Conservation (phyloP, 1,140 invertebrate genomes). For the Archivesica marissinica region DNA sequence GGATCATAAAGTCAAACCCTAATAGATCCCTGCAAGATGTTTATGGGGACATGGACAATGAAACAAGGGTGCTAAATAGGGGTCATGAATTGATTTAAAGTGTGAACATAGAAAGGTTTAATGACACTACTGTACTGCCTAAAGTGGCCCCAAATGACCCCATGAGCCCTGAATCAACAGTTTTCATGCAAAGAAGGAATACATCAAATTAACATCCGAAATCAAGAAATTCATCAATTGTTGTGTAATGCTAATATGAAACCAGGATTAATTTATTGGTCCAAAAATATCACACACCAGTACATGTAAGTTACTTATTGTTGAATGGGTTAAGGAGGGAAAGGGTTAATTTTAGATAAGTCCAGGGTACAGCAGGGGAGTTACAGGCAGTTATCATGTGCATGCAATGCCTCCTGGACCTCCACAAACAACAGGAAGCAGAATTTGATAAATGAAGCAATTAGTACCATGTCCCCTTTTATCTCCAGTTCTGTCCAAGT, state of each 20-base stretch:
- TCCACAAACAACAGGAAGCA: neutral
- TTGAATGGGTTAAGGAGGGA: too few relatives aligned
- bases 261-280: too few relatives aligned
- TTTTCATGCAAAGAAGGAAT: too few relatives aligned
- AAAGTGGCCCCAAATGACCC: constrained; percentile 4
- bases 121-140: neutral
- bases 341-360: too few relatives aligned
- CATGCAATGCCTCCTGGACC: neutral
- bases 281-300: too few relatives aligned
- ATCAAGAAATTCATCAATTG: too few relatives aligned
- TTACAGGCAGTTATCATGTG: neutral
- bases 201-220: too few relatives aligned
- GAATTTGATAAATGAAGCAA: constrained; percentile 11
- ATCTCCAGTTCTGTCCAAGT: constrained; percentile 4
- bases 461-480: neutral
- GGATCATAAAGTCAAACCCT: constrained; percentile 55
- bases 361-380: neutral
- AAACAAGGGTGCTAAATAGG: constrained; percentile 20
- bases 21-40: constrained; percentile 40
- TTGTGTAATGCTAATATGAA: too few relatives aligned
- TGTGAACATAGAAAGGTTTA: constrained; percentile 32
- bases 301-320: too few relatives aligned
- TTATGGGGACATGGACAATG: constrained; percentile 22
- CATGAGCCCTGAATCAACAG: too few relatives aligned
- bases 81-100: constrained; percentile 44